Evolutionary conservation across 1,140 invertebrate species (phyloP).

Genomic region (Paracyclopina nana): DNA sequence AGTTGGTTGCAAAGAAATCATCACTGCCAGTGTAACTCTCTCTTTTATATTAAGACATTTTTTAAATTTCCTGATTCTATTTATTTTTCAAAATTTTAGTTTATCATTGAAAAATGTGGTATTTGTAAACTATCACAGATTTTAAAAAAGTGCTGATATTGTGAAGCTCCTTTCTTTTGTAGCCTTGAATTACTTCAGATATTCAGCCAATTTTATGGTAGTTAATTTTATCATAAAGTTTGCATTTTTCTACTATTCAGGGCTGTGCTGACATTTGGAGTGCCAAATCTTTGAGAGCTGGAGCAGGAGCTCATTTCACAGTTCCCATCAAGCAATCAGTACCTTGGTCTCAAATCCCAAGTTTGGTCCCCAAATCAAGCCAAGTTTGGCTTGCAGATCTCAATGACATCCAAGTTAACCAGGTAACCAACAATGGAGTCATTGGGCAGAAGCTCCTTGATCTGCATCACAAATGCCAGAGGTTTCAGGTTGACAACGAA

Average conservation of each 20-base stretch:
- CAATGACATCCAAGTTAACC: not conserved
- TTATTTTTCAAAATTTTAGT: too few species aligned
- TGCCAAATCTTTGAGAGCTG: not conserved
- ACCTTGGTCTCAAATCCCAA: not conserved
- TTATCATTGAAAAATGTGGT: too few species aligned
- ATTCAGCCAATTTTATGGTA: too few species aligned
- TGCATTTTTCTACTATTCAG: too few species aligned
- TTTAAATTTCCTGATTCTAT: too few species aligned
- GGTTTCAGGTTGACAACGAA: not conserved
- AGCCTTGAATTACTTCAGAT: too few species aligned
- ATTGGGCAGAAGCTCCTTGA: not conserved
- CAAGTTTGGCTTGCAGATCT: conserved; percentile 1
- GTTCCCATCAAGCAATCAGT: not conserved
- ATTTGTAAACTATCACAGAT: too few species aligned
- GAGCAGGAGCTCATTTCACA: conserved; percentile 1
- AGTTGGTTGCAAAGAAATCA: not conserved
- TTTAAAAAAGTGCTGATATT: too few species aligned
- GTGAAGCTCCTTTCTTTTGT: too few species aligned
- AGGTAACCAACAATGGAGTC: not conserved
- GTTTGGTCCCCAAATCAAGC: not conserved
- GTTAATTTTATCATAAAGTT: too few species aligned
- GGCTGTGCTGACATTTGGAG: conserved; percentile 9
- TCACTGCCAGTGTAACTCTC: too few species aligned
- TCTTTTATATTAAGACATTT: too few species aligned
- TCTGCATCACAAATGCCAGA: not conserved